Evolutionary conservation across 2,113 vertebrate genomes (phyloP), one percentile per base, ranked within the genome.

Genomic region (Symphodus melops): DNA sequence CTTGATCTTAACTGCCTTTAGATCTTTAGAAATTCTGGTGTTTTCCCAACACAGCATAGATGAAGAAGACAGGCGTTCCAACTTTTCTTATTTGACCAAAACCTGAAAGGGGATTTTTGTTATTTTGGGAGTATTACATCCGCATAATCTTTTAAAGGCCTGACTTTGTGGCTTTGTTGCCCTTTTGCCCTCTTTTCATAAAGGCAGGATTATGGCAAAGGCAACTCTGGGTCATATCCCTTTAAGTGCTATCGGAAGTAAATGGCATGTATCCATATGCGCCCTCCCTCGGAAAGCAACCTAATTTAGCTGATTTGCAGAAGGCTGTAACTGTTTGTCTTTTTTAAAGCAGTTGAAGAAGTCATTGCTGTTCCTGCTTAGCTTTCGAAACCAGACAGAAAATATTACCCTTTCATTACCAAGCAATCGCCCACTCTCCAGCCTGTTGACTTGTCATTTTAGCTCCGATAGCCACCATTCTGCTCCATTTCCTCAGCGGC

Each of bases 361-460:
- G 37, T 3, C 9, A 12, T 53, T 17, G 21, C 66, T 59, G 56
- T 53, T 21, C 58, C 53, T 82, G 39, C 56, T 79, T 42, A 74
- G 66, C 58, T 65, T 65, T 51, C 9, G 41, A 53, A 73, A 55
- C 68, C 48, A 51, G 14, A 56, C 79, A 46, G 58, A 75, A 86
- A 72, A 67, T 77, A 67, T 85, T 56, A 54, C 59, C 19, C 69
- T 86, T 86, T 87, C 69, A 83, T 88, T 79, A 84, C 64, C 68
- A 80, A 58, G 68, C 12, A 37, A 66, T 84, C 80, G 49, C 85
- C 87, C 80, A 84, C 91, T 82, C 81, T 68, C 76, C 14, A 60
- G 86, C 77, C 83, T 88, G 87, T 90, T 87, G 89, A 86, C 89
- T 89, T 85, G 86, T 88, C 84, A 64, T 87, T 85, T 72, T 88